These are phyloP conservation scores for Brenthis daphne DNA, from an alignment of 2,888 invertebrate species.

Conservation along the genomic window DNA sequence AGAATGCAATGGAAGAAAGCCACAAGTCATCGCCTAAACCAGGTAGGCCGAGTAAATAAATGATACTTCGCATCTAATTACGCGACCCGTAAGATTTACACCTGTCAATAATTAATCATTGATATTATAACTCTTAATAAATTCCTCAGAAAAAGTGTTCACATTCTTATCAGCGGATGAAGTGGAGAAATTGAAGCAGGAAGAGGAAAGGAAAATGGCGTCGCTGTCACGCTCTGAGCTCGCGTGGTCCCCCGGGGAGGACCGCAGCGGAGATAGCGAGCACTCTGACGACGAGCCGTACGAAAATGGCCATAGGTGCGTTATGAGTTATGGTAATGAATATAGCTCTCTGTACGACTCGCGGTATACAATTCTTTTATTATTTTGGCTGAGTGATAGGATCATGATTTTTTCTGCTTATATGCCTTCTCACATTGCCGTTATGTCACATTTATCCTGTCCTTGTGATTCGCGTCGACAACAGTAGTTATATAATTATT, in stretches of 20 bases:
- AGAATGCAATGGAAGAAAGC: constrained; percentile 96
- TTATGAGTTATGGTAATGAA: too few species aligned
- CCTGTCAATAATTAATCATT: too few species aligned
- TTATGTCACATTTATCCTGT: too few species aligned
- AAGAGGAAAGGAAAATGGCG: constrained; percentile 95
- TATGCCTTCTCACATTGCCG: too few species aligned
- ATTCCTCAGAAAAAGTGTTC: constrained; percentile 91
- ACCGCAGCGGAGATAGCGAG: constrained; percentile 80
- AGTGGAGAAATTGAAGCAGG: constrained; percentile 95
- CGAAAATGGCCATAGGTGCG: constrained; percentile 74
- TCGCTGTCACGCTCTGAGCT: constrained; percentile 85
- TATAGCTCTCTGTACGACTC: too few species aligned
- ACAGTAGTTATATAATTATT: too few species aligned
- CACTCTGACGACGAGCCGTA: constrained; percentile 74
- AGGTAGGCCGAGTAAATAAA: constrained; percentile 74
- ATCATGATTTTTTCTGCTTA: too few species aligned
- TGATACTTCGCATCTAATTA: neutral
- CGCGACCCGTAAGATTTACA: too few species aligned
- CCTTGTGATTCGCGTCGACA: too few species aligned
- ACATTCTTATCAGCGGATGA: constrained; percentile 96
- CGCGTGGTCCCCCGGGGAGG: constrained; percentile 75
- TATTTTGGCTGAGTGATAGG: too few species aligned
- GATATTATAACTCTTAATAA: constrained; percentile 5
- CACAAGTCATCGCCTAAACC: constrained; percentile 92
- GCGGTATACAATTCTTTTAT: too few species aligned